Conservation (phyloP, 2,113 vertebrate genomes). For the Poicephalus meyeri region DNA sequence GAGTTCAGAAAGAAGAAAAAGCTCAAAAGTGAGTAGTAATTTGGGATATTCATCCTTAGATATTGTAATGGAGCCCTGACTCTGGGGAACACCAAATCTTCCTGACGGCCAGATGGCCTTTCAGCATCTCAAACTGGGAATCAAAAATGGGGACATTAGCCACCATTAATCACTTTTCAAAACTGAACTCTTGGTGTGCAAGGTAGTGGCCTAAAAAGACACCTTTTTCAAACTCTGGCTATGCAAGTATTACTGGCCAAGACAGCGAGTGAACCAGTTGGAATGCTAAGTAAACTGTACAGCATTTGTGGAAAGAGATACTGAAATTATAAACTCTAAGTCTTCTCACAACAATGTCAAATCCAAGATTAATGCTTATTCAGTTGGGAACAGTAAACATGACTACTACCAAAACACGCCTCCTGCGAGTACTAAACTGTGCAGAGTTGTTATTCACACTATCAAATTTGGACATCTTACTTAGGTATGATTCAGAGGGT, state of each 20-base stretch:
- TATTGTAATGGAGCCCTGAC: background rate
- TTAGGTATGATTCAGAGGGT: slow-evolving; percentile 37
- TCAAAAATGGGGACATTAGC: background rate
- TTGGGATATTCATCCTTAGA: background rate
- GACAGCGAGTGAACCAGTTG: background rate
- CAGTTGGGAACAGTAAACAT: slow-evolving; percentile 25
- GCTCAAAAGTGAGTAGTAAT: background rate
- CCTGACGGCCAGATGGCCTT: background rate
- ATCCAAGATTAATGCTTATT: background rate
- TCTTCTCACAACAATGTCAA: background rate
- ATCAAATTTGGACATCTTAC: slow-evolving; percentile 28
- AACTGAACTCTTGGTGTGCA: background rate
- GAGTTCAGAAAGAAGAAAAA: background rate
- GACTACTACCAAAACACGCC: slow-evolving; percentile 4
- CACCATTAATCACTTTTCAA: background rate
- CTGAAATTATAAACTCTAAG: background rate
- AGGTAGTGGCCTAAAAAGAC: background rate
- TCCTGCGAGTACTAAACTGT: background rate
- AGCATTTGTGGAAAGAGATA: background rate
- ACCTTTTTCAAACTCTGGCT: background rate
- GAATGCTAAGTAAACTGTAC: background rate
- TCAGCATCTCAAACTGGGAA: background rate
- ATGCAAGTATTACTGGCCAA: background rate
- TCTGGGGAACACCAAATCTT: background rate
- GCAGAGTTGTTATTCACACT: background rate